These are phyloP conservation scores for Cantharis rufa DNA, from an alignment of 2,888 invertebrate genomes.

Conservation along the genomic window DNA sequence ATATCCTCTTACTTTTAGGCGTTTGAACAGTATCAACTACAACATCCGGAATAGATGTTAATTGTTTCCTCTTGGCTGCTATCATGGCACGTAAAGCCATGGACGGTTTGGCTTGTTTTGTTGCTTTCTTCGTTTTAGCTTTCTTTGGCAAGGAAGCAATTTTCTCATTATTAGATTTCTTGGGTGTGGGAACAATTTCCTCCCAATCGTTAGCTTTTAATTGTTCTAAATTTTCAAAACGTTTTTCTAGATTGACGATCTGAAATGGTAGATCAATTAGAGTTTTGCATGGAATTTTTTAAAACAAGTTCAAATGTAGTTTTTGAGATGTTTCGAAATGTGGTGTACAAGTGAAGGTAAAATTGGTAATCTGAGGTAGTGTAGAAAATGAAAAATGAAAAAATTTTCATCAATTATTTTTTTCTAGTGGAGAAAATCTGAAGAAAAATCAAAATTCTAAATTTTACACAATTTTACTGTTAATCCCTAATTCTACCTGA, in stretches of 20 bases:
- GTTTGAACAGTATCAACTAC: background rate
- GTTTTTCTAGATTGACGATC: slow-evolving; percentile 67
- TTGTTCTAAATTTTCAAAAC: slow-evolving; percentile 61
- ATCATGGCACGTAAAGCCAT: slow-evolving; percentile 39
- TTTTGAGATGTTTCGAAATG: no score
- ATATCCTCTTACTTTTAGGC: background rate
- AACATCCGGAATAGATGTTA: background rate
- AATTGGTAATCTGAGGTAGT: no score
- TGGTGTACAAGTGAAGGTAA: no score
- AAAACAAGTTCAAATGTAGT: no score
- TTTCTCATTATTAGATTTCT: slow-evolving; percentile 45
- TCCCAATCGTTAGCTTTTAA: slow-evolving; percentile 59
- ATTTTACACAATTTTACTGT: no score
- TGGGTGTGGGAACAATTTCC: slow-evolving; percentile 52
- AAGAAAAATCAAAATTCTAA: no score
- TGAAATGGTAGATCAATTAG: slow-evolving; percentile 33
- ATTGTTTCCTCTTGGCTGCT: background rate
- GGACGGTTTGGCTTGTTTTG: slow-evolving; percentile 24
- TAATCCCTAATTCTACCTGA: no score
- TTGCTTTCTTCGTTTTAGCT: slow-evolving; percentile 35
- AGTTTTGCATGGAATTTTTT: background rate
- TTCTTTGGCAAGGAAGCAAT: slow-evolving; percentile 43
- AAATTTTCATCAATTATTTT: no score
- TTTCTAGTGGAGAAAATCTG: no score
- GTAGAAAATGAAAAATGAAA: no score